These are phyloP conservation scores for Eufriesea mexicana DNA, from an alignment of 1,140 invertebrate species.

Conservation along the genomic window DNA sequence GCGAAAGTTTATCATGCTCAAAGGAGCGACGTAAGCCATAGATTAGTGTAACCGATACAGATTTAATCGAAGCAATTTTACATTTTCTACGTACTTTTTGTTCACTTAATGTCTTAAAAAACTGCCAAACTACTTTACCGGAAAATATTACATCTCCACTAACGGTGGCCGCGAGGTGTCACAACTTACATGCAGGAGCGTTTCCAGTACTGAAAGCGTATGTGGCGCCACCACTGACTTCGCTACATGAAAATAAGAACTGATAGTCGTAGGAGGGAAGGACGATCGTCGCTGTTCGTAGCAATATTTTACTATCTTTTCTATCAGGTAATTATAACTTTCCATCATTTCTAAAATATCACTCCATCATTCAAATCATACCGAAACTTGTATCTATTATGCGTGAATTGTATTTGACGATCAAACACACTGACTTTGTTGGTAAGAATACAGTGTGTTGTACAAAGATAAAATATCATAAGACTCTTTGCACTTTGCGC, in stretches of 20 bases:
- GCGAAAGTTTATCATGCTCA: background rate
- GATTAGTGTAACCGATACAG: background rate
- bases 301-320: background rate
- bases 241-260: background rate
- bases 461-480: background rate
- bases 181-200: background rate
- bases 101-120: background rate
- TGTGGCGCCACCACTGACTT: background rate
- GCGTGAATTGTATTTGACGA: background rate
- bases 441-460: background rate
- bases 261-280: background rate
- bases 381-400: background rate
- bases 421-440: background rate
- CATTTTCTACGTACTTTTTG: conserved; percentile 14
- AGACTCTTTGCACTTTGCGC: background rate
- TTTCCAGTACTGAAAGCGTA: background rate
- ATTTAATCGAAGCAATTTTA: background rate
- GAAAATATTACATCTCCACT: conserved; percentile 38
- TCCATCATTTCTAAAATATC: background rate
- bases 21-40: background rate
- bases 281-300: no score
- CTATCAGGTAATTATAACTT: background rate
- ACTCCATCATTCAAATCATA: background rate
- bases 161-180: conserved; percentile 44
- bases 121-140: conserved; percentile 38